Evolutionary conservation across 2,797 vertebrate genomes (phyloP).

Genomic region (Huso huso): DNA sequence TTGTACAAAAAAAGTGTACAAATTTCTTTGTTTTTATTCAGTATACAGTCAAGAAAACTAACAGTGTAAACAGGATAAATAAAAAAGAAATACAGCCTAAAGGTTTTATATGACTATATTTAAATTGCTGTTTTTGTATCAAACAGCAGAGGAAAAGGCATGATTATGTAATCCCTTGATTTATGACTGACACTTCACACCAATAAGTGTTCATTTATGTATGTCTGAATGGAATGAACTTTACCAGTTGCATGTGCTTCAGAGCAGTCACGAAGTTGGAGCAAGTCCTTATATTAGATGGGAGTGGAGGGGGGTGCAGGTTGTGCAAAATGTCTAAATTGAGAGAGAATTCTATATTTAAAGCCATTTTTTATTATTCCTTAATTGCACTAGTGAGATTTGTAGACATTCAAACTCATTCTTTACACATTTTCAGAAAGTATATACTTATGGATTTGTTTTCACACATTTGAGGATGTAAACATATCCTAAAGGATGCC

Average conservation of each 20-base stretch:
- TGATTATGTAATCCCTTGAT: conserved; percentile 61
- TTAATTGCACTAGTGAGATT: conserved; percentile 6
- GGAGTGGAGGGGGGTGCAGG: not conserved
- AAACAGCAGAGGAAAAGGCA: conserved; percentile 71
- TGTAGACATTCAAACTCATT: not conserved
- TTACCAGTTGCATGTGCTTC: conserved; percentile 58
- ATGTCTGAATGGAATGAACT: conserved; percentile 65
- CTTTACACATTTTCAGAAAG: conserved; percentile 5
- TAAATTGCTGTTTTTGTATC: conserved; percentile 76
- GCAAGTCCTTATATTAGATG: not conserved
- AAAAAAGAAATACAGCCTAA: conserved; percentile 74
- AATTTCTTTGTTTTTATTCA: conserved; percentile 95
- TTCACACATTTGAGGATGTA: conserved; percentile 3
- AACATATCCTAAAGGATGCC: conserved; percentile 10
- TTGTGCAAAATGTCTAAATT: not conserved
- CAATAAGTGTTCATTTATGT: conserved; percentile 56
- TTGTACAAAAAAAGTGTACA: conserved; percentile 98
- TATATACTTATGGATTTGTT: not conserved
- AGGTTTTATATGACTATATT: conserved; percentile 87
- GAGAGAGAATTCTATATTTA: not conserved
- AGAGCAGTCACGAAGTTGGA: conserved; percentile 12
- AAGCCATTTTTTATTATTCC: not conserved
- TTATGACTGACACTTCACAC: conserved; percentile 55
- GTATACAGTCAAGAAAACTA: conserved; percentile 75
- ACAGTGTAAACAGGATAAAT: conserved; percentile 73